phyloP scores from a whole-genome alignment of 2,797 vertebrate species.

The Phataginus tetradactyla region DNA sequence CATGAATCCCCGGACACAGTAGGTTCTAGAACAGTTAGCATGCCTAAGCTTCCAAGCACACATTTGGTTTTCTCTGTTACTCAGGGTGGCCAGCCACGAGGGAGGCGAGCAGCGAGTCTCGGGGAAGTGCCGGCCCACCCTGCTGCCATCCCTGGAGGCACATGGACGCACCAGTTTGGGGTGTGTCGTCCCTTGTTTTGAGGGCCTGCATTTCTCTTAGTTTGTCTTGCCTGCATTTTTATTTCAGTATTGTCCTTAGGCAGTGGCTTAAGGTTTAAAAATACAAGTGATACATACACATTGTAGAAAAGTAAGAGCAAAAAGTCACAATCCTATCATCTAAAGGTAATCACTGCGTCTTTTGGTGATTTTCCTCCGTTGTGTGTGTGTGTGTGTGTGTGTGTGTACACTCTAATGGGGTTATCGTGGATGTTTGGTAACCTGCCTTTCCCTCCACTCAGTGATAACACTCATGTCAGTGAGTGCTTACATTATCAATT shows the following conservation, averaged over 20 bases:
- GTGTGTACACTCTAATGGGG: background rate
- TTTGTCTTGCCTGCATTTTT: background rate
- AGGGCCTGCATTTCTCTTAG: background rate
- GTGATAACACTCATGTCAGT: too few species aligned
- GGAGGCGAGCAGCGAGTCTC: background rate
- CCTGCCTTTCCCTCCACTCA: background rate
- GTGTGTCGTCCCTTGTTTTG: background rate
- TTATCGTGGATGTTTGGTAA: background rate
- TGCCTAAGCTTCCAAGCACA: background rate
- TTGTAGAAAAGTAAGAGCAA: background rate
- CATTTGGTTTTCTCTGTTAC: background rate
- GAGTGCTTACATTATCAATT: background rate
- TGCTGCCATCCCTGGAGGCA: background rate
- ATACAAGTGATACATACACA: background rate
- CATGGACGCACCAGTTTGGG: rapidly evolving
- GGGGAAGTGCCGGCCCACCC: rapidly evolving
- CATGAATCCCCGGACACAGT: background rate
- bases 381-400: background rate
- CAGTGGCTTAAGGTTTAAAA: background rate
- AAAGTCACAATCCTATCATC: background rate
- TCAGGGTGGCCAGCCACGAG: background rate
- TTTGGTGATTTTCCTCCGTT: background rate
- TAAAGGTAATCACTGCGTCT: background rate
- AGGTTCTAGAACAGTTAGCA: background rate
- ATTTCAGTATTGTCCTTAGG: background rate